Conservation (phyloP, 2,888 invertebrate genomes). For the Clostera curtula region DNA sequence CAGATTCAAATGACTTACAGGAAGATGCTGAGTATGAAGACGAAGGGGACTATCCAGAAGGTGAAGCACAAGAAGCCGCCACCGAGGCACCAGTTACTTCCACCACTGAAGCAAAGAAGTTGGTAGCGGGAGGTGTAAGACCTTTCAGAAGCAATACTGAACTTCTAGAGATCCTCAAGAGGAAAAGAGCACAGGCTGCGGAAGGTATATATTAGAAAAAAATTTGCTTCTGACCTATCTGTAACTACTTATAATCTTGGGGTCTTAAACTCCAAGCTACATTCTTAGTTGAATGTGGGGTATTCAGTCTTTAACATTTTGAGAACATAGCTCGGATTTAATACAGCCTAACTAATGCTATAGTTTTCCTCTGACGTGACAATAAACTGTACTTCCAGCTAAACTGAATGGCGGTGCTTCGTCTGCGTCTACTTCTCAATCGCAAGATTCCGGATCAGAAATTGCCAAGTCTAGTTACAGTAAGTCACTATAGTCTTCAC, state of each 20-base stretch:
- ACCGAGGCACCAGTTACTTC: conserved; percentile 70
- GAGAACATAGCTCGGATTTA: too few species aligned
- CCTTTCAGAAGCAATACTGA: conserved; percentile 88
- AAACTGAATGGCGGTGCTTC: conserved; percentile 43
- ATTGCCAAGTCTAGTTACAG: conserved; percentile 53
- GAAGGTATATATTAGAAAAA: conserved; percentile 53
- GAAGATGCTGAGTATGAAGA: conserved; percentile 74
- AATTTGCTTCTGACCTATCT: neutral
- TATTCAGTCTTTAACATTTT: too few species aligned
- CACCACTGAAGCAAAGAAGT: conserved; percentile 82
- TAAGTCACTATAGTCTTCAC: conserved; percentile 29
- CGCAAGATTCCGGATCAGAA: conserved; percentile 36
- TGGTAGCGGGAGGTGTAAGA: conserved; percentile 78
- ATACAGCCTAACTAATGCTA: too few species aligned
- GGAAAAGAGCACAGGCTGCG: conserved; percentile 80
- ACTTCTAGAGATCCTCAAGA: conserved; percentile 81
- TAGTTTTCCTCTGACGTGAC: neutral
- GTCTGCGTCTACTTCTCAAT: conserved; percentile 29
- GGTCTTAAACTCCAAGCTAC: neutral
- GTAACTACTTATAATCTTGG: conserved; percentile 8
- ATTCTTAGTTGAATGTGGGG: too few species aligned
- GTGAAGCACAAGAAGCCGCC: conserved; percentile 64
- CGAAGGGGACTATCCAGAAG: conserved; percentile 67
- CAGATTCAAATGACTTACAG: too few species aligned
- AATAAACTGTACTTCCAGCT: conserved; percentile 34